Conservation (phyloP, 2,113 vertebrate species). For the Forbesichthys papilliferus region DNA sequence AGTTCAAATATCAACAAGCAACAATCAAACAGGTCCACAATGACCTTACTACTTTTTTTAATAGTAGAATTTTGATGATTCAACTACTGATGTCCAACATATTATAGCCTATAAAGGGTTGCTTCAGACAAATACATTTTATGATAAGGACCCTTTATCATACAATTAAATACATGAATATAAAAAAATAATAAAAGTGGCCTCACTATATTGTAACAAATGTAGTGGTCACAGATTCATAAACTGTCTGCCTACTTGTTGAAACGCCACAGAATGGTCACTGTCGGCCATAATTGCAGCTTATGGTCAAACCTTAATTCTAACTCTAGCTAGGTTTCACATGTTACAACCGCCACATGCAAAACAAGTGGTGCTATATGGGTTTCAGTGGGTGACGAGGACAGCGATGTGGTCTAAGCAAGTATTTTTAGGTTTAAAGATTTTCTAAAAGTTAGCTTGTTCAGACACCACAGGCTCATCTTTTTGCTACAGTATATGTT, state of each 20-base stretch:
- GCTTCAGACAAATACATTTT: no score
- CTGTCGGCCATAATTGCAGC: conserved; percentile 59
- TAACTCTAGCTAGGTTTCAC: conserved; percentile 49
- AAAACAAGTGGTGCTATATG: conserved; percentile 29
- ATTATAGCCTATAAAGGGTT: no score
- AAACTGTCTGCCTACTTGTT: conserved; percentile 19
- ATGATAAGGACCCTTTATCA: no score
- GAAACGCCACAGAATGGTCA: conserved; percentile 44
- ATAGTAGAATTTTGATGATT: no score
- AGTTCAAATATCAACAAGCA: no score
- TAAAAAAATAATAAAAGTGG: not conserved
- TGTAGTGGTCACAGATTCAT: not conserved
- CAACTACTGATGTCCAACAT: no score
- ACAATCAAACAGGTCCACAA: no score
- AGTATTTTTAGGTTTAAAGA: conserved; percentile 44
- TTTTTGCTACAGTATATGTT: no score
- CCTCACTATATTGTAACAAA: not conserved
- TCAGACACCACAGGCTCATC: not conserved
- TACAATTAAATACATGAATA: not conserved
- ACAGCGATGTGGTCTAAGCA: conserved; percentile 48
- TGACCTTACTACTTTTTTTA: no score
- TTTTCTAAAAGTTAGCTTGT: not conserved
- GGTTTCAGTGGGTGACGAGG: conserved; percentile 47
- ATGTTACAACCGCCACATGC: conserved; percentile 35
- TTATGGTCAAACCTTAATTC: conserved; percentile 56